These are phyloP conservation scores for Varroa destructor DNA, from an alignment of 1,140 invertebrate species.

Conservation along the genomic window DNA sequence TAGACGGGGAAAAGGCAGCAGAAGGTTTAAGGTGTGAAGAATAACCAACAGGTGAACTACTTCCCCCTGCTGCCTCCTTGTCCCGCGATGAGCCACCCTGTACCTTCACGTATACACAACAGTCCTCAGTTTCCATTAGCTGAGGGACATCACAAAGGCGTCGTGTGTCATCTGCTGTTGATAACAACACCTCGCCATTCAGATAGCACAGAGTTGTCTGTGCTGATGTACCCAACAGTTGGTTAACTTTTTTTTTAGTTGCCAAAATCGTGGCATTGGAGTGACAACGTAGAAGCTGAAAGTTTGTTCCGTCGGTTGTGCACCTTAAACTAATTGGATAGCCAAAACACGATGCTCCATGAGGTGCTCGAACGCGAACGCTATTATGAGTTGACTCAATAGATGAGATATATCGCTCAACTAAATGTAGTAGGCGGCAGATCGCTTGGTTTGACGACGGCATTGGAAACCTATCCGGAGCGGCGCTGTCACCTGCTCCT, in stretches of 20 bases:
- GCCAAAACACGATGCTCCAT: conserved; percentile 46
- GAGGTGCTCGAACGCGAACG: conserved; percentile 43
- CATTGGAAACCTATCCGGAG: conserved; percentile 21
- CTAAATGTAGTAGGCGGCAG: conserved; percentile 43
- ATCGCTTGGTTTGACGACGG: conserved; percentile 41
- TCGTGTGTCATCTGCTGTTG: conserved; percentile 3
- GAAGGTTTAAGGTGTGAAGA: conserved; percentile 23
- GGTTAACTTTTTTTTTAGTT: conserved; percentile 20
- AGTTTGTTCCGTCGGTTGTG: conserved; percentile 41
- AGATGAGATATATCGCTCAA: conserved; percentile 44
- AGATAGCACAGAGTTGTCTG: conserved; percentile 17
- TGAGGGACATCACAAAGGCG: conserved; percentile 4
- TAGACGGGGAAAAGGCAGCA: conserved; percentile 27
- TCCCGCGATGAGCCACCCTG: not conserved
- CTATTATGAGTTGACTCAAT: conserved; percentile 44
- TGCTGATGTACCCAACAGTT: conserved; percentile 6
- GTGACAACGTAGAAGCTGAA: conserved; percentile 36
- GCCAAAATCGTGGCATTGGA: conserved; percentile 31
- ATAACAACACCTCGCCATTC: conserved; percentile 7
- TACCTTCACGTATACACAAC: conserved; percentile 11
- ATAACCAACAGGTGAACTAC: conserved; percentile 20
- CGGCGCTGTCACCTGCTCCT: not conserved
- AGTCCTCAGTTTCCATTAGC: conserved; percentile 23
- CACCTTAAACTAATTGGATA: conserved; percentile 42
- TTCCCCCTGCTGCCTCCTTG: not conserved